Base-by-base conservation (phyloP, 2,888 invertebrate species). In the Cheilosia pagana region DNA sequence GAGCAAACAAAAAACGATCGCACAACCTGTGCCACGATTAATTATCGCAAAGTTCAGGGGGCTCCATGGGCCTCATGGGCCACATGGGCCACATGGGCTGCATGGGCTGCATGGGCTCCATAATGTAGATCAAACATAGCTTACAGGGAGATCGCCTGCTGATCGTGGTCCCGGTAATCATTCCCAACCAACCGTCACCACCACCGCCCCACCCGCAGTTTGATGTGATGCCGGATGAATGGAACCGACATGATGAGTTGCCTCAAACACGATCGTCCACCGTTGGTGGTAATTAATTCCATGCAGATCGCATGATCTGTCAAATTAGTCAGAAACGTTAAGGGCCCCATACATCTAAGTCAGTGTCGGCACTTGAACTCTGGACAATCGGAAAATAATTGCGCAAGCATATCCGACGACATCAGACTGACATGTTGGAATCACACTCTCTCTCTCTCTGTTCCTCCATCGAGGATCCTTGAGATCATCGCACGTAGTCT, bases 211-310 rank as follows among this genome's bases (percentile, higher is more conserved):
- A 81, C 75, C 81, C 81, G 81, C 70, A 70, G 81, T 68, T 81
- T 81, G 81, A 81, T 76, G 76, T 53, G 81, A 76, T 76, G 81
- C 76, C 81, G 78, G 77, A 82, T 82, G 77, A 82, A 78, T 78
- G 82, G 62, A 72, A 82, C 78, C 78, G 82, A 78, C 82, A 72
- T 82, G 82, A 82, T 82, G 71, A 78, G 82, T 82, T 82, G 72
- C 82, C 63, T 55, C 57, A 78, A 78, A 78, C 82, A 68, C 82
- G 78, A 82, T 71, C 55, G 48, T 55, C 55, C 82, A 62, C 82
- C 55, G 77, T 77, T 82, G 82, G 82, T 82, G 82, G 82, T 82
- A 78, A 82, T 82, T 82, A 78, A 82, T 82, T 72, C 55, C 78
- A 77, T 50, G 82, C 63, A 52, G 77, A 82, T 82, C 60, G 82